phyloP scores from a whole-genome alignment of 2,113 vertebrate species.

The Saguinus imperator region DNA sequence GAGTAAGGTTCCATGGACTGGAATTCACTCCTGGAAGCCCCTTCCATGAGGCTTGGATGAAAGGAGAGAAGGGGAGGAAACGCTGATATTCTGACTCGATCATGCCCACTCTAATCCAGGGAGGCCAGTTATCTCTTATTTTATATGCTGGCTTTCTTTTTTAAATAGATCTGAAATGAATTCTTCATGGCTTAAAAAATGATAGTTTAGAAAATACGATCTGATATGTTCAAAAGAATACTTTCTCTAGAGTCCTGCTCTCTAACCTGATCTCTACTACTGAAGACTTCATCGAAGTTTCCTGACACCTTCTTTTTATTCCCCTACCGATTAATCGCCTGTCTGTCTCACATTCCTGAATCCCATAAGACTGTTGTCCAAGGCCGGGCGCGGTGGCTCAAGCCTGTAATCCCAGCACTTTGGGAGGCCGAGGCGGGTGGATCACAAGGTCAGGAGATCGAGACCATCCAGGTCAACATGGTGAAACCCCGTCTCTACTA shows the following conservation, averaged over 20 bases:
- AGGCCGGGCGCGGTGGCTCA: too few relatives aligned
- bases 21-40: background rate
- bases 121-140: background rate
- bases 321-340: background rate
- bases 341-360: accelerated
- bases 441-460: too few relatives aligned
- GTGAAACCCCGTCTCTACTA: too few relatives aligned
- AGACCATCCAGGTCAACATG: too few relatives aligned
- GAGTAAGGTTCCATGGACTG: accelerated
- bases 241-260: background rate
- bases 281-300: accelerated
- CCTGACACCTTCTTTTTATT: background rate
- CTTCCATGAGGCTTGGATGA: background rate
- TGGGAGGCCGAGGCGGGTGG: too few relatives aligned
- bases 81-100: background rate
- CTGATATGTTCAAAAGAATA: background rate
- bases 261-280: background rate
- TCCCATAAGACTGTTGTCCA: background rate
- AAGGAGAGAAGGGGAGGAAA: accelerated
- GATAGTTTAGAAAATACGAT: background rate
- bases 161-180: background rate
- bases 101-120: background rate
- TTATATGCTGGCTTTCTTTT: background rate
- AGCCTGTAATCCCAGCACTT: too few relatives aligned
- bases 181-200: background rate